These are phyloP conservation scores for Camponotus floridanus DNA, from an alignment of 1,140 invertebrate species.

Conservation along the genomic window DNA sequence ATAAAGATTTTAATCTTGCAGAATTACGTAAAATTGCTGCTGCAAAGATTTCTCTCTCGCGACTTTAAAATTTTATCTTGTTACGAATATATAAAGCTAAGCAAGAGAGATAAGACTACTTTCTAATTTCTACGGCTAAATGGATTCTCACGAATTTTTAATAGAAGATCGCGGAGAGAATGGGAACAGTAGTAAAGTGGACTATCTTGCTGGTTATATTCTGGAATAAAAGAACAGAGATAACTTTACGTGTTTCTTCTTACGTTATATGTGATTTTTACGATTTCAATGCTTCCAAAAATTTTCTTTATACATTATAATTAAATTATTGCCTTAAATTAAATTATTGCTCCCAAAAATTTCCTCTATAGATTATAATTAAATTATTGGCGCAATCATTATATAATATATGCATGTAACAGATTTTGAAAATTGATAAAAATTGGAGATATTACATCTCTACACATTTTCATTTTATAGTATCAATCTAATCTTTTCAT, in stretches of 20 bases:
- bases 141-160: constrained; percentile 48
- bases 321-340: not conserved
- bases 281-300: not conserved
- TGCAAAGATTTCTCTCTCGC: not conserved
- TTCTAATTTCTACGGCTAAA: constrained; percentile 68
- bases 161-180: not conserved
- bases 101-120: constrained; percentile 69
- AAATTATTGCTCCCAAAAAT: not conserved
- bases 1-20: not conserved
- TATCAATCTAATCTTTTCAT: not conserved
- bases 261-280: not conserved
- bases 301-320: not conserved
- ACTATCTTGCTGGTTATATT: constrained; percentile 7
- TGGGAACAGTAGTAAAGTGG: not conserved
- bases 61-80: constrained; percentile 29
- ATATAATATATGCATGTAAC: constrained; percentile 9
- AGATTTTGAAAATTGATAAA: not conserved
- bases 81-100: constrained; percentile 10
- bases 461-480: not conserved
- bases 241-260: constrained; percentile 10
- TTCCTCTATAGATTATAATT: not conserved
- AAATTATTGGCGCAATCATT: not conserved
- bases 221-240: constrained; percentile 6
- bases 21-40: not conserved
- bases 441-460: not conserved